Conservation (phyloP, 2,113 vertebrate species). For the Dermatemys mawii region DNA sequence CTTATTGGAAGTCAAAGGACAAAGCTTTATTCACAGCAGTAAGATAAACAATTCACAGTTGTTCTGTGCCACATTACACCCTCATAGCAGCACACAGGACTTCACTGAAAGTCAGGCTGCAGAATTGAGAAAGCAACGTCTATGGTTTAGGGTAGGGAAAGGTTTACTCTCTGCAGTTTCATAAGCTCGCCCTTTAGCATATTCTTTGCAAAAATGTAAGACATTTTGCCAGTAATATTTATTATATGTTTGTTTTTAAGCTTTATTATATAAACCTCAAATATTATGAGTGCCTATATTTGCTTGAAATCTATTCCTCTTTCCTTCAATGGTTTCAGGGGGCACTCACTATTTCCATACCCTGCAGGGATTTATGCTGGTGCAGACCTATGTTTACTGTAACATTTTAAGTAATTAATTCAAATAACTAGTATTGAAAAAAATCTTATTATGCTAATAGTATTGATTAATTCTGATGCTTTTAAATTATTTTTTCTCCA, state of each 20-base stretch:
- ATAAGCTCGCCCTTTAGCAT: background rate
- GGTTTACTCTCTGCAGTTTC: background rate
- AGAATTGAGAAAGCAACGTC: background rate
- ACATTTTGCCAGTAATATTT: background rate
- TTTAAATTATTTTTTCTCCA: background rate
- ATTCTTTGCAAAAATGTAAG: background rate
- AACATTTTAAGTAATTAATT: conserved; percentile 14
- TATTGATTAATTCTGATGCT: background rate
- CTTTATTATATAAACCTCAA: background rate
- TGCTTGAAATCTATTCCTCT: background rate
- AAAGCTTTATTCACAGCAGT: background rate
- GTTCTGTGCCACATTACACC: background rate
- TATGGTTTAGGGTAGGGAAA: background rate
- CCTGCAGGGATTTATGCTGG: background rate
- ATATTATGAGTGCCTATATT: background rate
- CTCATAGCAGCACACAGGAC: background rate
- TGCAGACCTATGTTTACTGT: background rate
- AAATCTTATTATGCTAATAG: background rate
- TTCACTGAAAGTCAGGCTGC: background rate
- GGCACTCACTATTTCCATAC: background rate
- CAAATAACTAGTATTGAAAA: background rate
- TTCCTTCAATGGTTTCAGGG: background rate
- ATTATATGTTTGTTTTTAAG: background rate
- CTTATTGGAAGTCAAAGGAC: background rate
- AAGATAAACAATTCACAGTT: background rate